Base-by-base conservation (phyloP, 2,113 vertebrate genomes). In the Mellivora capensis region DNA sequence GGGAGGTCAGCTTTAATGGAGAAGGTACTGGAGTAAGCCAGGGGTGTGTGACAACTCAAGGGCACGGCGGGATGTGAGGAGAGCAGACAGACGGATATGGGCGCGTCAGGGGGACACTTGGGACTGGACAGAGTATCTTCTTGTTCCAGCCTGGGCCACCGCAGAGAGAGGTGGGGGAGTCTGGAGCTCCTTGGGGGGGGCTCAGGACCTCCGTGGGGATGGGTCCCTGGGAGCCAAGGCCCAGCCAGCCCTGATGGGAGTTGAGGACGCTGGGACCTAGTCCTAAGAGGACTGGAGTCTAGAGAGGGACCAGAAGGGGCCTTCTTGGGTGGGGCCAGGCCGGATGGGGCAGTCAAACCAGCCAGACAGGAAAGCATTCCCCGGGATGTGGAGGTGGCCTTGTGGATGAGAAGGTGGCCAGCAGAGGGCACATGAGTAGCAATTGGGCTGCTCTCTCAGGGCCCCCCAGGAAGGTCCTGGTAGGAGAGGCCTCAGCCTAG, bases 311-410 rank as follows among this genome's bases (percentile, higher is more conserved):
- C 42, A 15, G 83, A 54, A 93, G 37, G 27, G 8, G n/a, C 64
- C 74, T 96, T 91, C 62, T 72, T 59, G 92, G 97, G 89, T 67
- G 89, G 69, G 83, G 91, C 89, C 3, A 0, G 9, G 47, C 61
- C n/a, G 4, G 18, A 62, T 17, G 0, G 31, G 37, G 92, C 82
- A 17, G 74, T 81, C 47, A 82, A 96, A 97, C 96, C 95, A n/a
- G 97, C 93, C 76, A 7, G 84, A 93, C 94, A 4, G 86, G 95
- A 97, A 87, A 83, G 34, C 44, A 37, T 21, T 31, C 12, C 27
- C 23, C 18, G n/a, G 83, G 59, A 3, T 12, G 44, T 0, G 17
- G 23, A 82, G 44, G 13, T 27, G 23, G n/a, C 5, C 79, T 49
- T 4, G 9, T 34, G 8, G 57, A 23, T 1, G 4, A 37, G 6